phyloP scores from a whole-genome alignment of 2,797 vertebrate species.

The Eupleurogrammus muticus region DNA sequence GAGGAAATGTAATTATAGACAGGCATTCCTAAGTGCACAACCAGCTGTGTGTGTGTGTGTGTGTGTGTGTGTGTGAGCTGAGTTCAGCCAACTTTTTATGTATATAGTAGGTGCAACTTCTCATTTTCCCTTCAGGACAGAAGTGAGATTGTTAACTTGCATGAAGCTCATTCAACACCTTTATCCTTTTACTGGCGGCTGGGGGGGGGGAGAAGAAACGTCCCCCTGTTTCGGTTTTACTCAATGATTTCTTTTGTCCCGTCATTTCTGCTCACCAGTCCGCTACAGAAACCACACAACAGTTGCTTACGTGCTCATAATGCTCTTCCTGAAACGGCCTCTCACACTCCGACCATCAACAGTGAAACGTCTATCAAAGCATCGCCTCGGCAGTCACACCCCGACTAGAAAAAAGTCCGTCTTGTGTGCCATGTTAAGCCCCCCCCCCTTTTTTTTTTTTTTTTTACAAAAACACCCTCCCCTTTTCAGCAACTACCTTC shows the following conservation, averaged over 20 bases:
- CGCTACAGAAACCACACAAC: neutral
- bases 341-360: conserved; percentile 28
- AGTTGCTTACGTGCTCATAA: conserved; percentile 4
- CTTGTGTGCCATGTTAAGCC: conserved; percentile 38
- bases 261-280: neutral
- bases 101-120: conserved; percentile 28
- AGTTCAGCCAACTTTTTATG: conserved; percentile 25
- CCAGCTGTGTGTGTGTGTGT: conserved; percentile 45
- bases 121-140: conserved; percentile 19
- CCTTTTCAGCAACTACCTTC: conserved; percentile 41
- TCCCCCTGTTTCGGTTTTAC: neutral
- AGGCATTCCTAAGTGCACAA: conserved; percentile 56
- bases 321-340: conserved; percentile 39
- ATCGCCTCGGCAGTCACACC: conserved; percentile 22
- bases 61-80: conserved; percentile 48
- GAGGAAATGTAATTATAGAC: conserved; percentile 69
- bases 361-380: conserved; percentile 27
- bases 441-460: no score
- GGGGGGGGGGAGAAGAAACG: neutral
- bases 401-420: conserved; percentile 24
- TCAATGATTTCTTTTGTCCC: neutral
- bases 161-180: conserved; percentile 24
- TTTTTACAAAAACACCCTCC: conserved; percentile 17
- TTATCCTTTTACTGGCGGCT: conserved; percentile 1
- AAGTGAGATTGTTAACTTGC: conserved; percentile 38